Evolutionary conservation across 1,140 invertebrate genomes (phyloP).

Genomic region (Hyles vespertilio): DNA sequence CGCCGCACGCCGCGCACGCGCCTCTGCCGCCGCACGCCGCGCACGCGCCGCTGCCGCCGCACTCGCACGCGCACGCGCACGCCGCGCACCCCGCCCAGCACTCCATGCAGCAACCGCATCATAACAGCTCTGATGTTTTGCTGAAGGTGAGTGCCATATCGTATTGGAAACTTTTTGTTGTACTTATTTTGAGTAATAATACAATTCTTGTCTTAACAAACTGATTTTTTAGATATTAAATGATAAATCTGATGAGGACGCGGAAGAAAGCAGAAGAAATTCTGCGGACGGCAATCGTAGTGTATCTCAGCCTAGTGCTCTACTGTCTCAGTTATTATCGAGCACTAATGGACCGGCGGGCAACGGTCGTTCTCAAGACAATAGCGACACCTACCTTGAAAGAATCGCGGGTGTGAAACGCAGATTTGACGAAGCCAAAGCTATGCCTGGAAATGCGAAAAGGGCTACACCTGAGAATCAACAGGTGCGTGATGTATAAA

Average conservation of each 20-base stretch:
- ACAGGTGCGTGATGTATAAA: slow-evolving; percentile 70
- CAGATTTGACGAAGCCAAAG: slow-evolving; percentile 76
- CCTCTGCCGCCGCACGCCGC: slow-evolving; percentile 28
- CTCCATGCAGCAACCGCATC: slow-evolving; percentile 36
- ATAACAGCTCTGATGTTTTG: slow-evolving; percentile 51
- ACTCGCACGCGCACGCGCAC: slow-evolving; percentile 29
- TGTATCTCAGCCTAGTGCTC: slow-evolving; percentile 82
- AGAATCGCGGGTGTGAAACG: slow-evolving; percentile 74
- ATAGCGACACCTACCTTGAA: slow-evolving; percentile 75
- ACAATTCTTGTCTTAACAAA: neutral
- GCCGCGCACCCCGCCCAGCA: slow-evolving; percentile 21
- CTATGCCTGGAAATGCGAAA: slow-evolving; percentile 73
- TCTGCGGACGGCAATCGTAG: slow-evolving; percentile 61
- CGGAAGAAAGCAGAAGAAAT: slow-evolving; percentile 75
- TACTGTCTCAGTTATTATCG: slow-evolving; percentile 88
- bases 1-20: slow-evolving; percentile 24
- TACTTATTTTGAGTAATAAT: neutral
- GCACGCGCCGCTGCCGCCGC: slow-evolving; percentile 20
- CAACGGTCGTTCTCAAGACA: slow-evolving; percentile 49
- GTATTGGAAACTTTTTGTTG: no score
- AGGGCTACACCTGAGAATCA: slow-evolving; percentile 79
- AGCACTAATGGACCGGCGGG: slow-evolving; percentile 72
- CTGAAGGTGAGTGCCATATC: slow-evolving; percentile 36
- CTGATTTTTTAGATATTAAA: slow-evolving; percentile 83
- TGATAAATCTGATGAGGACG: slow-evolving; percentile 88